Evolutionary conservation across 2,113 vertebrate species (phyloP).

Genomic region (Lepisosteus osseus): DNA sequence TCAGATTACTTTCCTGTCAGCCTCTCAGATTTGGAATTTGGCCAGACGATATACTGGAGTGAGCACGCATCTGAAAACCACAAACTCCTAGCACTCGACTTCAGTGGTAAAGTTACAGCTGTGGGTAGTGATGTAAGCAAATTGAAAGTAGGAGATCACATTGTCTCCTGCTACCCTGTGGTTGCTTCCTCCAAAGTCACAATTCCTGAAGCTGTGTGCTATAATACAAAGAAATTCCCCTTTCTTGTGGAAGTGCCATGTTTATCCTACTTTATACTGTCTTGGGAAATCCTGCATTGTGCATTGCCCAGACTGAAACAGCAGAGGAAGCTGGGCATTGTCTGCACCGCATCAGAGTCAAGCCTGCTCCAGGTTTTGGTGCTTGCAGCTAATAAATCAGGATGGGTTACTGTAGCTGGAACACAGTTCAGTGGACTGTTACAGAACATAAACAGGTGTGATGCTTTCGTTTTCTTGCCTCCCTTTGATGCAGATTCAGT

Average conservation of each 20-base stretch:
- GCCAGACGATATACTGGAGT: conserved; percentile 73
- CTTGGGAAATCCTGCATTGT: conserved; percentile 68
- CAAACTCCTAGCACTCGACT: conserved; percentile 72
- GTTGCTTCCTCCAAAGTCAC: conserved; percentile 52
- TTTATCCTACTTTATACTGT: conserved; percentile 72
- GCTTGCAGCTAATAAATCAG: conserved; percentile 59
- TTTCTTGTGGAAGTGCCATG: conserved; percentile 68
- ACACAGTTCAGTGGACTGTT: conserved; percentile 25
- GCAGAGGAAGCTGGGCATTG: conserved; percentile 57
- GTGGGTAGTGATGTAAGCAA: conserved; percentile 59
- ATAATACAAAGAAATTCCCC: conserved; percentile 55
- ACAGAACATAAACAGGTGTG: conserved; percentile 39
- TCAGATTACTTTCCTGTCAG: conserved; percentile 80
- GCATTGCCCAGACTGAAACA: conserved; percentile 47
- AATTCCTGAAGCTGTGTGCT: conserved; percentile 69
- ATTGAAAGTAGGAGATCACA: conserved; percentile 69
- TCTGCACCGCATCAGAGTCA: conserved; percentile 62
- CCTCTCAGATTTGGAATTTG: conserved; percentile 63
- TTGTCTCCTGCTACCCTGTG: conserved; percentile 73
- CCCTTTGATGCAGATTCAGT: conserved; percentile 46
- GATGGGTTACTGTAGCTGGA: conserved; percentile 63
- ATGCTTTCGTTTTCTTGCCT: conserved; percentile 66
- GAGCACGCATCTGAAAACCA: conserved; percentile 57
- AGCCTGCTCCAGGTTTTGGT: conserved; percentile 63
- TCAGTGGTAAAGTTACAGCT: conserved; percentile 69